Evolutionary conservation across 1,140 invertebrate genomes (phyloP), one percentile per base, ranked within the genome.

Genomic region (Sinonovacula constricta): DNA sequence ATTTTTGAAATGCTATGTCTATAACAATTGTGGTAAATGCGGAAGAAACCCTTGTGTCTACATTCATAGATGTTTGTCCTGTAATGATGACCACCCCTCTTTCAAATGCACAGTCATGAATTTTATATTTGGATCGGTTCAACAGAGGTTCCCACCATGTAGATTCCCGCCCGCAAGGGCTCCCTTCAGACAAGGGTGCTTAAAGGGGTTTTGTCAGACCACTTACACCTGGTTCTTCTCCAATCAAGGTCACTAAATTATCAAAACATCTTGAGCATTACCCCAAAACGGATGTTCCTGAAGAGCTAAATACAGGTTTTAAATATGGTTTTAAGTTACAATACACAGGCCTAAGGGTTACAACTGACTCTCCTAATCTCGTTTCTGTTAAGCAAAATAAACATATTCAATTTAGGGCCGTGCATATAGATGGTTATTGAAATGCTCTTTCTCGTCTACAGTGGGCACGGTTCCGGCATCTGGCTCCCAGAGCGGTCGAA

Each of bases 391-490:
- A n/a, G n/a, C n/a, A n/a, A n/a, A n/a, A n/a, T n/a, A 10, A 69
- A n/a, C 51, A 69, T 63, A 34, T 78, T 1, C 28, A 59, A 36
- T 78, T 78, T 71, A 51, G 36, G 14, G 59, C 66, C 15, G 45
- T 7, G 24, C 75, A 78, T 39, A 69, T 78, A 15, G 5, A 24
- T 10, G 57, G 66, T 51, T n/a, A 30, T 31, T 0, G n/a, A 1
- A 69, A 78, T 62, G 12, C 66, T 34, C 56, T 78, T 31, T 78
- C 75, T 78, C 75, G 75, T 22, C 18, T 59, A 28, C 65, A 78
- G 53, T 78, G 65, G 75, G 14, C 45, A 10, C 30, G 45, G 10
- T 78, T 78, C 56, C 15, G 75, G 31, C 39, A 56, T 2, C 24
- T 78, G 45, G 66, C 53, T 45, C 39, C 7, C 18, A n/a, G n/a